Percentiles rank a stretch among this genome's conserved stretches.
Conservation (phyloP, 2,113 vertebrate genomes). For the Junco hyemalis region DNA sequence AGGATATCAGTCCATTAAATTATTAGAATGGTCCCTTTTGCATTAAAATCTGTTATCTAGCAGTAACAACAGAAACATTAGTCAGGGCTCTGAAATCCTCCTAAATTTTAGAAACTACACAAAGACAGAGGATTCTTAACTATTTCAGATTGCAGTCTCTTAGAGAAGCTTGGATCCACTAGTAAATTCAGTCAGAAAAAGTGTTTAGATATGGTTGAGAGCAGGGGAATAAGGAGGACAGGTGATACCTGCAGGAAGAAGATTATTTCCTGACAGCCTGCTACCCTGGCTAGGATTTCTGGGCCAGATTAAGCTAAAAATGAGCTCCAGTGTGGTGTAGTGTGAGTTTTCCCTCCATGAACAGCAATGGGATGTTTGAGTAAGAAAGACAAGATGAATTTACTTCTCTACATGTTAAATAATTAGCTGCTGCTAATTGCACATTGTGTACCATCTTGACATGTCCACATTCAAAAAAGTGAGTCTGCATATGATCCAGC, state of each 20-base stretch:
- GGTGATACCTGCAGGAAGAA: background rate
- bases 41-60: background rate
- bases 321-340: rapidly evolving
- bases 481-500: background rate
- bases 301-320: background rate
- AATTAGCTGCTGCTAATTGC: background rate
- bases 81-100: background rate
- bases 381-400: background rate
- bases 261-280: background rate
- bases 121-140: background rate
- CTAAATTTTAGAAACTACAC: background rate
- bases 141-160: background rate
- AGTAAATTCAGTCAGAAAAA: background rate
- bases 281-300: background rate
- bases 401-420: background rate
- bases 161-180: background rate
- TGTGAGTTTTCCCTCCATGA: background rate
- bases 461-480: background rate
- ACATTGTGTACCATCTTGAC: background rate
- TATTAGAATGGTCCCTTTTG: background rate
- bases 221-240: background rate
- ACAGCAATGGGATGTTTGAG: background rate
- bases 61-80: background rate
- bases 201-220: background rate
- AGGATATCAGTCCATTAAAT: background rate